A percentile compares a stretch with the other conserved stretches of the same genome.
Evolutionary conservation across 2,888 invertebrate genomes (phyloP).

Genomic region (Platycnemis pennipes): DNA sequence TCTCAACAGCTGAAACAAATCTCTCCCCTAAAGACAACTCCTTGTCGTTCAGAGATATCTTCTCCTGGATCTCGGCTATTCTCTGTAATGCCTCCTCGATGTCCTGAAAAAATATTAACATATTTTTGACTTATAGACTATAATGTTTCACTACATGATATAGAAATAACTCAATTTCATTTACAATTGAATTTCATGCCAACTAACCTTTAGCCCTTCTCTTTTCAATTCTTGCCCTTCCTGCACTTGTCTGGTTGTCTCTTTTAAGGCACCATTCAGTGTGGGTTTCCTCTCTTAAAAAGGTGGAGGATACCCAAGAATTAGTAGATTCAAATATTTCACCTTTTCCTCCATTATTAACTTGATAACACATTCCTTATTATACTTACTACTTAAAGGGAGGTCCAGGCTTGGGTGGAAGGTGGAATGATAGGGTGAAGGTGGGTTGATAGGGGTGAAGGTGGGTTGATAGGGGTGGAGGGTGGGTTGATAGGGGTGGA

Average conservation of each 20-base stretch:
- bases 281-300: neutral
- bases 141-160: neutral
- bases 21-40: neutral
- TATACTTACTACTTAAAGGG: neutral
- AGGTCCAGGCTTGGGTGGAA: neutral
- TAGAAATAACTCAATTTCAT: neutral
- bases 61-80: neutral
- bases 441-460: neutral
- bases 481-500: neutral
- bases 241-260: neutral
- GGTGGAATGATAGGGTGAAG: too few species aligned
- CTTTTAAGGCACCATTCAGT: neutral
- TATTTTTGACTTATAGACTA: neutral
- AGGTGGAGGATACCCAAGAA: neutral
- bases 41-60: neutral
- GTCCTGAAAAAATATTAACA: neutral
- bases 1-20: neutral
- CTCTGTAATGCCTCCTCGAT: neutral
- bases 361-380: neutral
- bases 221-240: neutral
- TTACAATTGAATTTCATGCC: too few species aligned
- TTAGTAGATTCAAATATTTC: neutral
- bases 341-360: neutral
- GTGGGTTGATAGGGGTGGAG: too few species aligned
- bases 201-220: too few species aligned